These are phyloP conservation scores for Brachionichthys hirsutus DNA, from an alignment of 2,113 vertebrate genomes.

Conservation along the genomic window DNA sequence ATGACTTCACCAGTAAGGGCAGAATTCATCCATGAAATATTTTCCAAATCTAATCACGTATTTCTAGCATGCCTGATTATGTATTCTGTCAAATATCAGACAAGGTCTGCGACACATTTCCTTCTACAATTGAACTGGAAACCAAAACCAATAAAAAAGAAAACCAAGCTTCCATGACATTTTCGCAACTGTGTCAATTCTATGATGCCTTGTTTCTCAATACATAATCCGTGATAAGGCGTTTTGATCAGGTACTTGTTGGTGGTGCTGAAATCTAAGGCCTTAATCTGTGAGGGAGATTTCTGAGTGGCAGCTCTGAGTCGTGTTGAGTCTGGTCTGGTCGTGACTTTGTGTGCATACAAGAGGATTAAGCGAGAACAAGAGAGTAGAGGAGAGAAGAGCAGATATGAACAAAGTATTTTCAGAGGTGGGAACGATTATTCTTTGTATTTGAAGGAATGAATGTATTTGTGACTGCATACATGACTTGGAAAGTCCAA, in stretches of 20 bases:
- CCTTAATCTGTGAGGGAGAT: slow-evolving; percentile 65
- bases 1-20: no score
- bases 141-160: slow-evolving; percentile 65
- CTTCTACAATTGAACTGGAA: slow-evolving; percentile 40
- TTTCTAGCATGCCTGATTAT: slow-evolving; percentile 6
- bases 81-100: slow-evolving; percentile 33
- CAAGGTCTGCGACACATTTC: slow-evolving; percentile 23
- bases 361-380: slow-evolving; percentile 64
- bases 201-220: slow-evolving; percentile 52
- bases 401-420: slow-evolving; percentile 21
- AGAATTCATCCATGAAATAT: not conserved
- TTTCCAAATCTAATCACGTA: slow-evolving; percentile 20
- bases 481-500: not conserved
- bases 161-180: slow-evolving; percentile 65
- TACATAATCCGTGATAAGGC: slow-evolving; percentile 68
- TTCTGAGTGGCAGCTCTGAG: slow-evolving; percentile 52
- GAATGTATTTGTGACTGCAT: not conserved
- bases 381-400: slow-evolving; percentile 27
- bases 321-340: slow-evolving; percentile 60
- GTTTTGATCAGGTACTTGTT: slow-evolving; percentile 74
- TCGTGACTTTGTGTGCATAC: slow-evolving; percentile 65
- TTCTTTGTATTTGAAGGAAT: slow-evolving; percentile 6
- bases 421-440: slow-evolving; percentile 14
- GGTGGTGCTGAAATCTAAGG: slow-evolving; percentile 60
- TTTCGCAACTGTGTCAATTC: slow-evolving; percentile 62